Base-by-base conservation (phyloP, 2,888 invertebrate species). In the Cordylochernes scorpioides region DNA sequence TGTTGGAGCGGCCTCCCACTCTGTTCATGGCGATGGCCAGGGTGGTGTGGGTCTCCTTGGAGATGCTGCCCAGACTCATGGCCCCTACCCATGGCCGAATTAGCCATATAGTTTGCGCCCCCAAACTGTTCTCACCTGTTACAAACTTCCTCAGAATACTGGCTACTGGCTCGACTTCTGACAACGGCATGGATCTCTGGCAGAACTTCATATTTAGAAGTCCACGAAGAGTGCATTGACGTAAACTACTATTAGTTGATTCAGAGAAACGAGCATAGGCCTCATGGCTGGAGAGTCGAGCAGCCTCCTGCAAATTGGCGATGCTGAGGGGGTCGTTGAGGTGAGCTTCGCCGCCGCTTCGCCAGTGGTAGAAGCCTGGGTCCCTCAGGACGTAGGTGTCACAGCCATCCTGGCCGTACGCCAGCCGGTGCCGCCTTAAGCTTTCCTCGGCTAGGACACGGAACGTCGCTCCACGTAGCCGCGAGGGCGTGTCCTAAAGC, bases 1-100 rank as follows among this genome's bases (percentile, higher is more conserved):
- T 97, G 55, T 97, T 97, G 36, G 91, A 94, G 59, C 94, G 94
- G 40, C 78, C 94, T 3, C 84, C 80, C 44, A 91, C 70, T 41
- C 74, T 67, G 56, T 97, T 97, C 97, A 97, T 97, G 1, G 94
- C 91, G 30, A 84, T 61, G 1, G 97, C 94, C 17, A 97, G 60
- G 0, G 91, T 74, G 15, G 75, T 67, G 60, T 97, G 97, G 2
- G 97, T 78, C 54, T 97, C 97, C 9, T 35, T 14, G 5, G 38
- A 38, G 25, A 38, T 38, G 34, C 86, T 86, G 2, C 86, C 86
- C 55, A 86, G 86, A 44, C 82, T 82, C 86, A 88, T 88, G 2
- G 86, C 86, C 39, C 84, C 82, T 58, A 22, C 9, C 24, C 17
- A 15, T 10, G 59, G 48, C 28, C 21, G 32, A n/a, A n/a, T n/a